Evolutionary conservation across 2,888 invertebrate genomes (phyloP).

Genomic region (Macaria liturata): DNA sequence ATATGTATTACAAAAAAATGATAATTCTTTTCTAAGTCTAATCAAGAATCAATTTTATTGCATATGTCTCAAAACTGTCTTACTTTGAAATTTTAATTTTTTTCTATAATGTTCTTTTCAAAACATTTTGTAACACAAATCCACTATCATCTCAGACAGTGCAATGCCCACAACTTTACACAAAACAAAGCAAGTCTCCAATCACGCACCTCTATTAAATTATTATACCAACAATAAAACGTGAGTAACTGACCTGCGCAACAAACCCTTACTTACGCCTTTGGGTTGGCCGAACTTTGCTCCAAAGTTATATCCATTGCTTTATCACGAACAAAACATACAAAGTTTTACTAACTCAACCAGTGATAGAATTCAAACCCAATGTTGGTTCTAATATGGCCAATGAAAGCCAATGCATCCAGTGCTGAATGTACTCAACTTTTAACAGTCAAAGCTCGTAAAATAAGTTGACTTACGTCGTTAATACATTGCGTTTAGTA

Average conservation of each 20-base stretch:
- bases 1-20: too few relatives aligned
- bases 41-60: too few relatives aligned
- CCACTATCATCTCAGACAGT: too few relatives aligned
- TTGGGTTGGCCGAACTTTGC: background rate
- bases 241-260: constrained; percentile 48
- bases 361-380: too few relatives aligned
- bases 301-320: background rate
- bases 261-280: constrained; percentile 35
- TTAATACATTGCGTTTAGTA: constrained; percentile 66
- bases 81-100: too few relatives aligned
- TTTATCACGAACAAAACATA: constrained; percentile 3
- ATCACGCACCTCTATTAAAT: constrained; percentile 18
- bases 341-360: too few relatives aligned
- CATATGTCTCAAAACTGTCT: too few relatives aligned
- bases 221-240: constrained; percentile 24
- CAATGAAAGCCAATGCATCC: too few relatives aligned
- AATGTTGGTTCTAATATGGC: too few relatives aligned
- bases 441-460: constrained; percentile 55
- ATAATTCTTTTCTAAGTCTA: too few relatives aligned
- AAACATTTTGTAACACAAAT: too few relatives aligned
- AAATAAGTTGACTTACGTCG: constrained; percentile 64
- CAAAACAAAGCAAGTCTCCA: constrained; percentile 14
- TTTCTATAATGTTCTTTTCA: too few relatives aligned
- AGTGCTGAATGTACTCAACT: constrained; percentile 47
- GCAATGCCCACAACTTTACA: background rate